phyloP scores from a whole-genome alignment of 2,797 vertebrate species.

The Acanthurus leucopareius region DNA sequence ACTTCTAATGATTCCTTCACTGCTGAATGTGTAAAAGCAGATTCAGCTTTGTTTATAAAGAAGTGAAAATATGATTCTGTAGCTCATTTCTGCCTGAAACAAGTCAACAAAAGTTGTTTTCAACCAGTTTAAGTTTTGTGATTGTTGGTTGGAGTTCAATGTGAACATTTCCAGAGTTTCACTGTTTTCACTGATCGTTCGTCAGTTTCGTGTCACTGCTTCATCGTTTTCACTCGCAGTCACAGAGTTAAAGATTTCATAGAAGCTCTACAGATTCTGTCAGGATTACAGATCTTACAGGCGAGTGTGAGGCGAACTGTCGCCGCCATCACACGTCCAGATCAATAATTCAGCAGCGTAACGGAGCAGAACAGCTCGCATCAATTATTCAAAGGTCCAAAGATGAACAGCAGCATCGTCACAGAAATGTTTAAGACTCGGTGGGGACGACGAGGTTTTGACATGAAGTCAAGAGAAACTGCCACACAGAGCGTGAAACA shows the following conservation, averaged over 20 bases:
- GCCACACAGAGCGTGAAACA: no score
- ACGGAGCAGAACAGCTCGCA: slow-evolving; percentile 29
- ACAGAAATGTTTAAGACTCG: background rate
- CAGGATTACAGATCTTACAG: background rate
- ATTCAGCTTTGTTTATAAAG: no score
- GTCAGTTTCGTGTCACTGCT: no score
- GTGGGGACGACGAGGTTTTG: background rate
- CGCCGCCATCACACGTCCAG: slow-evolving; percentile 6
- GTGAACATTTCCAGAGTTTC: no score
- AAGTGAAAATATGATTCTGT: no score
- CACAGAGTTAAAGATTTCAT: background rate
- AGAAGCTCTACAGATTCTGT: background rate
- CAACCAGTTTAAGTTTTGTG: no score
- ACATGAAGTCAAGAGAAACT: background rate
- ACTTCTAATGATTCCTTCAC: background rate
- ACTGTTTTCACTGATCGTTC: no score
- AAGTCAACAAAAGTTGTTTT: no score
- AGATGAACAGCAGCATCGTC: slow-evolving; percentile 5
- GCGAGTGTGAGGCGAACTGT: background rate
- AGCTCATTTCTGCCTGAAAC: no score
- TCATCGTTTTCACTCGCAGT: no score
- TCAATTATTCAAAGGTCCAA: slow-evolving; percentile 54
- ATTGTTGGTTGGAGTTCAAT: no score
- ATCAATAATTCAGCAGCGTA: slow-evolving; percentile 64
- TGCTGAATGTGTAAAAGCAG: background rate